Base-by-base conservation (phyloP, 2,113 vertebrate genomes). In the Halichoeres trimaculatus region DNA sequence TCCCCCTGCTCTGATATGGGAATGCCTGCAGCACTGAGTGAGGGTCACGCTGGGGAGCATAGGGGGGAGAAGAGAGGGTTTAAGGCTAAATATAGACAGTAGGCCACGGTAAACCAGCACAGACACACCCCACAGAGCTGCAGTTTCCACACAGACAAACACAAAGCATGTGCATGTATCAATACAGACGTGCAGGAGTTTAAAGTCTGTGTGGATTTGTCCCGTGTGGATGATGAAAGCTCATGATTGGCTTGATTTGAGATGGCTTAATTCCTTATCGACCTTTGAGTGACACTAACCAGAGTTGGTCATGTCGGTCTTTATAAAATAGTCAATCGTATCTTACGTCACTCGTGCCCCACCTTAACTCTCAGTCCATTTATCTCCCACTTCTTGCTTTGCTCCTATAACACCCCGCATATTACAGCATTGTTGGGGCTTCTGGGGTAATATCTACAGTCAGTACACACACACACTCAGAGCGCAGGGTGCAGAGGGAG, bases 11-110 rank as follows among this genome's bases (percentile, higher is more conserved):
- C 89, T 85, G 90, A 93, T 91, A 90, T 92, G 92, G 91, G 92
- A 94, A 93, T 90, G 92, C 85, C 83, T 88, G 77, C 86, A 86
- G 85, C 80, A 76, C 65, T 38, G 65, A 83, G 85, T 3, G 68
- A 83, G 89, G 89, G 90, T 90, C 91, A 86, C 86, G 76, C 82
- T 81, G 75, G 77, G 75, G 84, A 84, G 79, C 74, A 74, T 52
- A 19, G 67, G 72, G 70, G 75, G 71, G 70, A 63, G 71, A 78
- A 81, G 83, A 86, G 80, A 74, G 76, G 65, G 83, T 84, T 81
- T 84, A 78, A 81, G 81, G 83, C 93, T 94, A 94, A 93, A 93
- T 93, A 93, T 95, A 95, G 93, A 90, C 81, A 87, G 85, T 85
- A 50, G 90, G 88, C 86, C 83, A 90, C 62, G 78, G 82, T 91